These are phyloP conservation scores for Polypedilum pembai DNA, from an alignment of 1,140 invertebrate species.

Conservation along the genomic window DNA sequence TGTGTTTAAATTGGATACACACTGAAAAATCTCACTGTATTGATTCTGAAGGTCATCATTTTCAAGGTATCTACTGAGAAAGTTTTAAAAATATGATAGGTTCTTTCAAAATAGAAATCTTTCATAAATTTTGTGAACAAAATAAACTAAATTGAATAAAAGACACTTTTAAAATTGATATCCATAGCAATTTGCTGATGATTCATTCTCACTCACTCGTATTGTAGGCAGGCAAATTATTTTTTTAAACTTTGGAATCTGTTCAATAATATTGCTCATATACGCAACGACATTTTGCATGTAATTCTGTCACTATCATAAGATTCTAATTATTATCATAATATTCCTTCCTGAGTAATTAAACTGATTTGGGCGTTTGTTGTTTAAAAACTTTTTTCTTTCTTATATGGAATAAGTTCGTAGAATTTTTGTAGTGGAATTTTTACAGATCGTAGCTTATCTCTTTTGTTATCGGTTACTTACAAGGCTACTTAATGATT, in stretches of 20 bases:
- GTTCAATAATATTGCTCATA: neutral
- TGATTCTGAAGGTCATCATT: slow-evolving; percentile 20
- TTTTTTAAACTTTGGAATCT: neutral
- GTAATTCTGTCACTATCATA: neutral
- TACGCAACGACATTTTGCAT: neutral
- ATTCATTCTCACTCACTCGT: neutral
- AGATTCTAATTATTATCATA: neutral
- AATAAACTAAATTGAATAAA: neutral
- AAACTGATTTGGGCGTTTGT: slow-evolving; percentile 8
- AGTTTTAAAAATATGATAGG: neutral
- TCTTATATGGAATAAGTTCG: neutral
- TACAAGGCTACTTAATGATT: slow-evolving; percentile 26
- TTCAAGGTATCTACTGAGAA: slow-evolving; percentile 6
- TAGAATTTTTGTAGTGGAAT: neutral
- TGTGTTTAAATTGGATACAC: slow-evolving; percentile 26
- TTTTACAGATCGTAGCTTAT: neutral
- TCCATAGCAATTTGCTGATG: slow-evolving; percentile 21
- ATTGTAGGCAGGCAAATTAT: no score
- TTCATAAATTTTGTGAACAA: neutral
- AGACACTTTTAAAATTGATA: neutral
- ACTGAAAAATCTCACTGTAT: slow-evolving; percentile 10
- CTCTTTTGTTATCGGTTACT: neutral
- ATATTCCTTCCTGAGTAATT: neutral
- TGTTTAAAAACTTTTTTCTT: neutral
- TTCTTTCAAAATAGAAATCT: neutral